These are phyloP conservation scores for Drosophila truncata DNA, from an alignment of 1,140 invertebrate genomes.

Conservation along the genomic window DNA sequence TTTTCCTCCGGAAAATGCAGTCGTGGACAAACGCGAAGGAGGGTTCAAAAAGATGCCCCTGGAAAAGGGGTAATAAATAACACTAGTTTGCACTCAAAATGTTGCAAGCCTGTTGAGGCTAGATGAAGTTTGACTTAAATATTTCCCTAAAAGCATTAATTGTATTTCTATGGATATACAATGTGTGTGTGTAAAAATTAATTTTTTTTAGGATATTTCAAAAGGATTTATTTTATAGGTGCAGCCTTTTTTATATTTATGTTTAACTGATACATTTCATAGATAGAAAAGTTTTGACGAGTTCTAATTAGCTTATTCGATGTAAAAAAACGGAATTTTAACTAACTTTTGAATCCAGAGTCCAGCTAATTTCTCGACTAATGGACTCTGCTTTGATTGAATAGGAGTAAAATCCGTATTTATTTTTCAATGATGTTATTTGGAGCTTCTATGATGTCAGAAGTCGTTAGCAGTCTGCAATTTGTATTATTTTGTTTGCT, in stretches of 20 bases:
- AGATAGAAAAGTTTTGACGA: background rate
- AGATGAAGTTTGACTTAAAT: background rate
- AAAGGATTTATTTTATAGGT: background rate
- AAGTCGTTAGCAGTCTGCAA: background rate
- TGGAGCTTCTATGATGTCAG: too few species aligned
- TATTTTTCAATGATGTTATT: background rate
- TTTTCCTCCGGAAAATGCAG: constrained; percentile 18
- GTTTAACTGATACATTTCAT: background rate
- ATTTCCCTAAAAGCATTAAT: background rate
- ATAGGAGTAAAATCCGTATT: background rate
- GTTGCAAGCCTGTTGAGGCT: background rate
- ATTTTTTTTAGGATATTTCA: too few species aligned
- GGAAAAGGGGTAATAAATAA: constrained; percentile 8
- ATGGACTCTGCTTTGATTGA: background rate
- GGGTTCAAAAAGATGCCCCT: background rate
- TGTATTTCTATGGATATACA: too few species aligned
- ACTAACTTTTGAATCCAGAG: background rate
- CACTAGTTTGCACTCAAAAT: background rate
- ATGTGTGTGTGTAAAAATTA: too few species aligned
- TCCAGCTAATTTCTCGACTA: background rate
- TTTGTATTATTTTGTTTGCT: background rate
- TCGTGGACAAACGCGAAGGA: background rate
- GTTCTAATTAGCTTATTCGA: background rate
- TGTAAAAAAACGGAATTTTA: background rate
- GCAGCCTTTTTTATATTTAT: background rate